Evolutionary conservation across 2,888 invertebrate species (phyloP), one percentile per base, ranked within the genome.

Genomic region (Oithona nana): DNA sequence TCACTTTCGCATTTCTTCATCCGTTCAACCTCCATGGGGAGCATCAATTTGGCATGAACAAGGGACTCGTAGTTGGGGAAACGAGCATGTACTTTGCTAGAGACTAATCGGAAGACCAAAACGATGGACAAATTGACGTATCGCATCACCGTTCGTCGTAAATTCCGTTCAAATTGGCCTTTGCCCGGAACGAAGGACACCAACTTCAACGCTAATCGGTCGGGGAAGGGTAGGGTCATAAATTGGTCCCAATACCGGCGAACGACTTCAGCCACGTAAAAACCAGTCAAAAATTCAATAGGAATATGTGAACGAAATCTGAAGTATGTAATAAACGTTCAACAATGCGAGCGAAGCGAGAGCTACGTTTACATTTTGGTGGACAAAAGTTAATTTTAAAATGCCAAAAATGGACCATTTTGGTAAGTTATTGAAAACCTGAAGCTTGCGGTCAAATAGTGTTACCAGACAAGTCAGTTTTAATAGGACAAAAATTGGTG

Each of bases 111-210:
- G 49, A 65, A 55, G 4, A 67, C 65, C 16, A 64, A 50, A n/a
- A 58, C 62, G 30, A 50, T 62, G 56, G 54, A 54, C 50, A 66
- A 56, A 57, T 67, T 67, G 29, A 65, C 31, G 52, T 66, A 67
- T 48, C 67, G 56, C 57, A 65, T 65, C n/a, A 67, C 61, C 3
- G 67, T 67, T 20, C 66, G 55, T 13, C 67, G 63, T 16, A 67
- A 29, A 48, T 62, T 62, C 39, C 56, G 56, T 16, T 56, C 22
- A 56, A 62, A 62, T 13, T 13, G 28, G 28, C 64, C 66, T 24
- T 59, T 59, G 24, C 59, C 59, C 24, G 59, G 59, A 50, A 59
- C 29, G 26, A 59, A 59, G 13, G 50, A 50, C 6, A 49, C 59
- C 31, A 59, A 39, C 29, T 50, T 48, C n/a, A 49, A 50, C 6